Base-by-base conservation (phyloP, 2,113 vertebrate species). In the Entelurus aequoreus region DNA sequence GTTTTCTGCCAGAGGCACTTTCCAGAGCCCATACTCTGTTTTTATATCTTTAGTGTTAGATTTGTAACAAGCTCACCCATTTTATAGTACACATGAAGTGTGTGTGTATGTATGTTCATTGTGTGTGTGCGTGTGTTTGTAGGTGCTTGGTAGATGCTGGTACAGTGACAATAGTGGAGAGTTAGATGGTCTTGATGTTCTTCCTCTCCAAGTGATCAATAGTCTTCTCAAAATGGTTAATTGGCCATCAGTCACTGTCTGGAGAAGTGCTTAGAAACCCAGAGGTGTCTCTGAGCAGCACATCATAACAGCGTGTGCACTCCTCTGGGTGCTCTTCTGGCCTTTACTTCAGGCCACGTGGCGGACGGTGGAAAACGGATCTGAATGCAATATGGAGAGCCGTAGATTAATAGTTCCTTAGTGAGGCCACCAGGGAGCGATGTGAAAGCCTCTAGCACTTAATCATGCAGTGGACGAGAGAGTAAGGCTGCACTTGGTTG, bases 191-290 rank as follows among this genome's bases (percentile, higher is more conserved):
- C 75, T 68, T 77, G 69, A 71, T 68, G 63, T 70, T 74, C 68
- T 82, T 61, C 59, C 72, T 82, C 77, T 78, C 79, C 51, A 58
- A 14, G 75, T 89, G 84, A 89, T 90, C 89, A 87, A 89, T 90
- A 89, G 72, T 80, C 53, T 78, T 84, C 83, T 79, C 71, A 78
- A 82, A 90, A 78, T 83, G 77, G 82, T 85, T 90, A 90, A 91
- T 90, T 91, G 88, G 84, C 88, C 81, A 91, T 92, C 88, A 89
- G 82, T 91, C 89, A 90, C 69, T 78, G 86, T 85, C 85, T 71
- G 73, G 57, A 67, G 80, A 82, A 84, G 86, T 73, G 79, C 83
- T 74, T 87, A 86, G 83, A 85, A 86, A 80, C 79, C 85, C 68
- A 73, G 83, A 83, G 86, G 88, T 88, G 82, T 86, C 88, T 76